phyloP scores from a whole-genome alignment of 2,888 invertebrate species.

The Myopa tessellatipennis region DNA sequence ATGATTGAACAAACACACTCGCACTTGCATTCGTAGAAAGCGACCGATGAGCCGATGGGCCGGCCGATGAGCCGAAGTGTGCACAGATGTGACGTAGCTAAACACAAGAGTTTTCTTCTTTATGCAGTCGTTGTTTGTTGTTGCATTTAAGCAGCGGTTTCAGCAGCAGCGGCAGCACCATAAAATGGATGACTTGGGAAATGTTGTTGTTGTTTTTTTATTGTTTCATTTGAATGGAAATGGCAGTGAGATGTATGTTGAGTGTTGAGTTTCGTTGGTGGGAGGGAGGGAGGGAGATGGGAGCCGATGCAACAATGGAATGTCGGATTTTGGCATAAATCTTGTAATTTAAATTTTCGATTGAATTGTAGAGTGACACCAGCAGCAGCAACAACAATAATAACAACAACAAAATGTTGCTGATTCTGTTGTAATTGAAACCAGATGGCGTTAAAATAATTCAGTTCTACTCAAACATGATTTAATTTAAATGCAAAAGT shows the following conservation, averaged over 20 bases:
- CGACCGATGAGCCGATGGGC: not conserved
- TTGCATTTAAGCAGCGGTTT: not conserved
- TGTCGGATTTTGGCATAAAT: slow-evolving; percentile 26
- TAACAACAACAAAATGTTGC: not conserved
- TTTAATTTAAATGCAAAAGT: not conserved
- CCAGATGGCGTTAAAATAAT: slow-evolving; percentile 16
- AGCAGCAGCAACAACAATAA: not conserved
- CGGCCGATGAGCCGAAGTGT: not conserved
- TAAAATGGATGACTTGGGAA: not conserved
- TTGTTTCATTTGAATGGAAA: too few species aligned
- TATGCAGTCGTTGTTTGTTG: not conserved
- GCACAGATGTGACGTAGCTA: slow-evolving; percentile 9
- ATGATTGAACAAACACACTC: not conserved
- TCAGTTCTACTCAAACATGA: slow-evolving; percentile 15
- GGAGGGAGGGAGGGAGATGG: not conserved
- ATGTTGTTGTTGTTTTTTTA: not conserved
- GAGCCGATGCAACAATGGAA: not conserved
- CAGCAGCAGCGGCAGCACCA: not conserved
- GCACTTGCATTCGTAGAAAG: not conserved
- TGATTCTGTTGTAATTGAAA: not conserved
- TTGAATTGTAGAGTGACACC: not conserved
- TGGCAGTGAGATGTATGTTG: too few species aligned
- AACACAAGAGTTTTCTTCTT: not conserved
- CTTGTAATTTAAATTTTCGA: slow-evolving; percentile 26
- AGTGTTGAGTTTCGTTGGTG: too few species aligned